Evolutionary conservation across 2,888 invertebrate species (phyloP), one percentile per base, ranked within the genome.

Genomic region (Hirtodrosophila confusa): DNA sequence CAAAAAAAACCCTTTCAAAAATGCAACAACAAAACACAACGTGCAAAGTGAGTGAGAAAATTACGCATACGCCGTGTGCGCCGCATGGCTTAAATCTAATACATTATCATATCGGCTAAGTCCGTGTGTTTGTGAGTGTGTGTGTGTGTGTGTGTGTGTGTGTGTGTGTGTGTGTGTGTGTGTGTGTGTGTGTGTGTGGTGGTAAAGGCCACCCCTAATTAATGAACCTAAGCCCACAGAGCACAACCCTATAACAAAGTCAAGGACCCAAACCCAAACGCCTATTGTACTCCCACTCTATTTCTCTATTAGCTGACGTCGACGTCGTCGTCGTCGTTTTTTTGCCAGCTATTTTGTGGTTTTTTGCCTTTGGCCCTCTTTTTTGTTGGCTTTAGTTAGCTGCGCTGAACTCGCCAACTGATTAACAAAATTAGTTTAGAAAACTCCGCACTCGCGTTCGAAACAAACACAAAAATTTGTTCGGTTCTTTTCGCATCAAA

Each of bases 351-450:
- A 71, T 66, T 75, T 71, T 72, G 73, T 67, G 69, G 70, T 73
- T 64, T 61, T 17, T 50, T 47, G 57, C 45, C 24, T 60, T 57
- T 58, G 45, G 45, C 51, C 40, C 23, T 50, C 23, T 35, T 29
- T 55, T 40, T 71, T 68, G 61, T 75, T 80, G 78, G 71, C 82
- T 65, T 78, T 86, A 86, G 80, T 83, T 85, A 80, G 73, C 75
- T 71, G 73, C 72, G 70, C 66, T 66, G 69, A 55, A 39, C 68
- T 82, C 69, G 76, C 66, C 78, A 75, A 71, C 80, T 88, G 87
- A 86, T 89, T 89, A 90, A 84, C 80, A 80, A 74, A 89, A 90
- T 89, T 89, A 90, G 89, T 89, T 89, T 89, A 89, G 89, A 89
- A 89, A 90, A 84, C 89, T 89, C 89, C 86, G 90, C 84, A 74